Evolutionary conservation across 30 jellyfish, hydroid and myxozoan species (phyloP).

Genomic region (Turritopsis rubra): DNA sequence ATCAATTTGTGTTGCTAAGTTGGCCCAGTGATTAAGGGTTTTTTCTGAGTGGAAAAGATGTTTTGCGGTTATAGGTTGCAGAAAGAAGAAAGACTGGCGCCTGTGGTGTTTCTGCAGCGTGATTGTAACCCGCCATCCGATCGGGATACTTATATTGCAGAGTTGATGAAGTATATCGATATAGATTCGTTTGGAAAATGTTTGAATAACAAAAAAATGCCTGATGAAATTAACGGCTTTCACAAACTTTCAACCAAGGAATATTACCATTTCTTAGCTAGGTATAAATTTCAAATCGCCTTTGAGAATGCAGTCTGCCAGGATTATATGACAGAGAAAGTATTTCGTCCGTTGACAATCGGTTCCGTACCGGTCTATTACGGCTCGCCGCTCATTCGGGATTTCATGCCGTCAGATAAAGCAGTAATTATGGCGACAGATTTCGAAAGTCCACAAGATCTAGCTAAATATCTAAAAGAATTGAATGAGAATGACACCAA

Average conservation of each 20-base stretch:
- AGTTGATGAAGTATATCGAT: conserved; percentile 58
- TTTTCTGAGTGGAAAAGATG: background rate
- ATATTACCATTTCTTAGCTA: conserved; percentile 52
- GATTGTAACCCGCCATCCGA: conserved; percentile 83
- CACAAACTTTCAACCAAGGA: conserved; percentile 46
- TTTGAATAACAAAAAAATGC: conserved; percentile 68
- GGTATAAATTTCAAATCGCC: conserved; percentile 63
- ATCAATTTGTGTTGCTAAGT: background rate
- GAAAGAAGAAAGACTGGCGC: conserved; percentile 43
- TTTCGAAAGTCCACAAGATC: conserved; percentile 60
- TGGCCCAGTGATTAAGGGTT: background rate
- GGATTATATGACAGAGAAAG: conserved; percentile 84
- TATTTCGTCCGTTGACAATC: conserved; percentile 63
- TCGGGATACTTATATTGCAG: conserved; percentile 63
- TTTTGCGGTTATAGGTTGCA: conserved; percentile 60
- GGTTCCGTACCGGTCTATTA: conserved; percentile 76
- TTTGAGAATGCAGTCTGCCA: conserved; percentile 80
- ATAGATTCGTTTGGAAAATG: conserved; percentile 81
- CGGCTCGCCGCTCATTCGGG: conserved; percentile 57
- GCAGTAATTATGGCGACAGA: conserved; percentile 51
- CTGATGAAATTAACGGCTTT: conserved; percentile 55
- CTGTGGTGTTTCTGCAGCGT: conserved; percentile 67
- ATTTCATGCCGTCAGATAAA: conserved; percentile 61
- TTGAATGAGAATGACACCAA: conserved; percentile 42
- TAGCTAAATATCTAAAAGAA: conserved; percentile 45